Evolutionary conservation across 2,888 invertebrate species (phyloP), one percentile per base, ranked within the genome.

Genomic region (Acholoe squamosa): DNA sequence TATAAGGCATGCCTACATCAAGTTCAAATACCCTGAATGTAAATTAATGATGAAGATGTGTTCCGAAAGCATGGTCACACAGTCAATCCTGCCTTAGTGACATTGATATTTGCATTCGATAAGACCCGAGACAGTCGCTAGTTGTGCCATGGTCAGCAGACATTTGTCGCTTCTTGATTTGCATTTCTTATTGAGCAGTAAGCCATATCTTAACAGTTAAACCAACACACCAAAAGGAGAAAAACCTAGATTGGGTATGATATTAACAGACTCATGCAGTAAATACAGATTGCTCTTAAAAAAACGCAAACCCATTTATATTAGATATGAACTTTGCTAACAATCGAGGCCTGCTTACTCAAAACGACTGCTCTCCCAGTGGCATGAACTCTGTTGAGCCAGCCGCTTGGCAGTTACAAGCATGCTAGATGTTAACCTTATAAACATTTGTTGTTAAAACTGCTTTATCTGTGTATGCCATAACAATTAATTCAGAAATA

Each of bases 381-480:
- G 61, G 1, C 7, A 71, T 5, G 28, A n/a, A 71, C 71, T 19
- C 16, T 67, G n/a, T 19, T 19, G 67, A n/a, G 67, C n/a, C n/a
- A n/a, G 67, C 54, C 10, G 12, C 67, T 71, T 25, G 28, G 31
- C 71, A 71, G 71, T 71, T 71, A 71, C 19, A 3, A n/a, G 71
- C 71, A 71, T 71, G 14, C 25, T 25, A 71, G 31, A 71, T 25
- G 25, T 71, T 28, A 28, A 14, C 14, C 71, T 31, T 28, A 28
- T 5, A 25, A 71, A n/a, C 14, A 22, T 28, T 31, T 25, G 7
- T 71, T 71, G 71, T 71, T 71, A 71, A 71, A 28, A 25, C 61
- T 71, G 71, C 71, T 71, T 71, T 28, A 28, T 71, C 28, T 71
- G 25, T 71, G 71, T 71, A 71, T 71, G 71, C 71, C 71, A 71